A percentile compares a stretch with the other conserved stretches of the same genome.
These are phyloP conservation scores for Pristiophorus japonicus DNA, from an alignment of 2,113 vertebrate species.

Conservation along the genomic window DNA sequence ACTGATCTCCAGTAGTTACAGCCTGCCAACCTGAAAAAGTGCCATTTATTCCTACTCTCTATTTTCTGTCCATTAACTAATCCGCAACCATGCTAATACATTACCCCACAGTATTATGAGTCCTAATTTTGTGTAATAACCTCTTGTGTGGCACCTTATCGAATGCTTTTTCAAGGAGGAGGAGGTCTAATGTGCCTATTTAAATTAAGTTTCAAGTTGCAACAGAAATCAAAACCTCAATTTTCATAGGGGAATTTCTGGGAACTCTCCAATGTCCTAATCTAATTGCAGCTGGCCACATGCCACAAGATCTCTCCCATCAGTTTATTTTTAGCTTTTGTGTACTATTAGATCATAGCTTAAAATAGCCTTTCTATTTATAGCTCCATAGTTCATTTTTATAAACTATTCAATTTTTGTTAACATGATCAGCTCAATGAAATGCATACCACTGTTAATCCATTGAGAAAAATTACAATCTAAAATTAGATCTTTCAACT, in stretches of 20 bases:
- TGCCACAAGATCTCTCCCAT: neutral
- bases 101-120: too few species aligned
- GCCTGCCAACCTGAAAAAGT: too few species aligned
- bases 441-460: neutral
- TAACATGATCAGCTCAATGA: neutral
- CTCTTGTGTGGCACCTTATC: too few species aligned
- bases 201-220: neutral
- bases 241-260: neutral
- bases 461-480: neutral
- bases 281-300: neutral
- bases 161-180: too few species aligned
- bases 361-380: conserved; percentile 26
- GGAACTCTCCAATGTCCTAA: neutral
- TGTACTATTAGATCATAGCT: neutral
- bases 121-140: too few species aligned
- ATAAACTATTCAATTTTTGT: neutral
- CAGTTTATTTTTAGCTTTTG: conserved; percentile 12
- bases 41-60: too few species aligned
- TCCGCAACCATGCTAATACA: too few species aligned
- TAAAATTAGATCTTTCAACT: neutral
- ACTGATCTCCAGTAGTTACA: too few species aligned
- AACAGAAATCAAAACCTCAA: too few species aligned
- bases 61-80: too few species aligned
- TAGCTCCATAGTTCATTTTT: neutral
- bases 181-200: neutral